A percentile compares a stretch with the other conserved stretches of the same genome.
phyloP scores from a whole-genome alignment of 1,140 invertebrate species.

The Periplaneta americana region DNA sequence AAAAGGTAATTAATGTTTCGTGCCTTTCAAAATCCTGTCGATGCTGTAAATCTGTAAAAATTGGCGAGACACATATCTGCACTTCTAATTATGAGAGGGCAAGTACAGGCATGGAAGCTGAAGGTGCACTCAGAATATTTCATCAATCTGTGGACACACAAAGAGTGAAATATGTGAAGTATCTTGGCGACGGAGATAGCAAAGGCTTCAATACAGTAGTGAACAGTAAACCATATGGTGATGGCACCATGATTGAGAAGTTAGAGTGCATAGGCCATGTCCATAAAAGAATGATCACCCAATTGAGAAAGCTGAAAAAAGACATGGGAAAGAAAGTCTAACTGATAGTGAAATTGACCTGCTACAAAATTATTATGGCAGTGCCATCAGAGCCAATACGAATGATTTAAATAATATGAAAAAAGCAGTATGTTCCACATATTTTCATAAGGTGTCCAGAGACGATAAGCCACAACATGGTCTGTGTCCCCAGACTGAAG shows the following conservation, averaged over 20 bases:
- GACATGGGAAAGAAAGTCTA: conserved; percentile 3
- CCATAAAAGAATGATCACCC: conserved; percentile 17
- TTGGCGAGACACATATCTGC: not conserved
- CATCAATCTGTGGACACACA: conserved; percentile 7
- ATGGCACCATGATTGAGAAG: conserved; percentile 5
- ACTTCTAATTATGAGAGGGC: conserved; percentile 17
- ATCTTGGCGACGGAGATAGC: conserved; percentile 26
- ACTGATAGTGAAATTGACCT: conserved; percentile 11
- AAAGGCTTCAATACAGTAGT: conserved; percentile 15
- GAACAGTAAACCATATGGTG: conserved; percentile 15
- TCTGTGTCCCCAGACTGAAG: not conserved
- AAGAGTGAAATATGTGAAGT: conserved; percentile 17
- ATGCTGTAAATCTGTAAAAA: too few species aligned
- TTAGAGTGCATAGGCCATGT: conserved; percentile 21
- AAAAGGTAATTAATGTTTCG: conserved; percentile 6
- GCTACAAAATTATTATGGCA: conserved; percentile 17
- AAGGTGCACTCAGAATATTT: conserved; percentile 22
- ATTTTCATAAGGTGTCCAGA: conserved; percentile 22
- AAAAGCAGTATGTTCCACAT: conserved; percentile 13
- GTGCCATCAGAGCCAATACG: conserved; percentile 16
- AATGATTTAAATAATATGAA: conserved; percentile 10
- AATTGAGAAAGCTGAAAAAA: conserved; percentile 10
- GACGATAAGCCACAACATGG: conserved; percentile 20
- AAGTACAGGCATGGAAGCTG: conserved; percentile 23
- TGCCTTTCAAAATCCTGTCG: conserved; percentile 9